Percentiles rank a stretch among this genome's conserved stretches.
Evolutionary conservation across 2,888 invertebrate species (phyloP).

Genomic region (Schizotus pectinicornis): DNA sequence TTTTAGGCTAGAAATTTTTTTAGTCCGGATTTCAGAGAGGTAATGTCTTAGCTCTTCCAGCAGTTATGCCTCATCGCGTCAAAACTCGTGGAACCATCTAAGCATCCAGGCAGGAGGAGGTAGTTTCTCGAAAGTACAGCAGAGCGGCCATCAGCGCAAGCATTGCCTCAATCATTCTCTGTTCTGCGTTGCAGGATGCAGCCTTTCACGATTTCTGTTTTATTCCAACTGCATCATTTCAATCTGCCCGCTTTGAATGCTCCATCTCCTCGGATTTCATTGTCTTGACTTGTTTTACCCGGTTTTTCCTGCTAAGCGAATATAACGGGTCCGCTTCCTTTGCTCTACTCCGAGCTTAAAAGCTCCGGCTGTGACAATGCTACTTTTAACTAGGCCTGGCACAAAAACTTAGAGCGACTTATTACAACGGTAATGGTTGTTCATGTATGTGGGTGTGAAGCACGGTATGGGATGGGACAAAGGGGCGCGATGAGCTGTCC

Average conservation of each 20-base stretch:
- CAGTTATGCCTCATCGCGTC: background rate
- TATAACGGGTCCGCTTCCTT: background rate
- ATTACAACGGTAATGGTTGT: conserved; percentile 13
- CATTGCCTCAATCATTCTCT: no score
- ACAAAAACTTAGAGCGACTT: background rate
- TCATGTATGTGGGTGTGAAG: conserved; percentile 19
- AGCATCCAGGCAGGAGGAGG: no score
- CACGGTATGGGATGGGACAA: conserved; percentile 20
- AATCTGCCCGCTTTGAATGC: conserved; percentile 18
- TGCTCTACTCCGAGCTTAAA: background rate
- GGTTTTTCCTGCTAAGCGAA: background rate
- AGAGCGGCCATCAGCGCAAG: no score
- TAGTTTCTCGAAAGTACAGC: no score
- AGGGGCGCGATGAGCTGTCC: conserved; percentile 28
- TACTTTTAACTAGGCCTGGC: background rate
- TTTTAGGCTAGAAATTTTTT: no score
- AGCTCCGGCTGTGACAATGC: background rate
- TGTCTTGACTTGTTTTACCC: conserved; percentile 22
- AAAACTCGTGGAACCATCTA: no score
- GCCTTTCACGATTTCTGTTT: background rate
- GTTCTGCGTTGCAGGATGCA: no score
- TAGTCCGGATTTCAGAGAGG: no score
- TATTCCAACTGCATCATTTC: conserved; percentile 13
- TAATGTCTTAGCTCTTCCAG: no score
- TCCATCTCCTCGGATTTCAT: conserved; percentile 20